Percentiles rank a stretch among this genome's conserved stretches.
Conservation (phyloP, 2,797 vertebrate genomes). For the Manis javanica region DNA sequence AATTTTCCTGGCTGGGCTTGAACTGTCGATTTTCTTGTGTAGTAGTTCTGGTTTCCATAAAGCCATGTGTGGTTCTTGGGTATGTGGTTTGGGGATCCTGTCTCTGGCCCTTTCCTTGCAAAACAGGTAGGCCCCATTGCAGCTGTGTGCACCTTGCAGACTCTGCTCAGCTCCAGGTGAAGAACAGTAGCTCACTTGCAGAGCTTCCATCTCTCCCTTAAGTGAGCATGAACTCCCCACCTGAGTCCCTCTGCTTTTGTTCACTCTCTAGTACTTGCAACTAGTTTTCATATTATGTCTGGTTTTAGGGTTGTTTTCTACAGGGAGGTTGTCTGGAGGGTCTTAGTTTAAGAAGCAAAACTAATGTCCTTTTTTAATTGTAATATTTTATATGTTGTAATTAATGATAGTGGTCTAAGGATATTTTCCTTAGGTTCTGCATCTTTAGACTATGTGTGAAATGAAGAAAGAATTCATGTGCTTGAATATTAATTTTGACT, state of each 20-base stretch:
- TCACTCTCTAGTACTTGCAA: neutral
- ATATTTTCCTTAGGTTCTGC: neutral
- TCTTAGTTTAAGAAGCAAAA: neutral
- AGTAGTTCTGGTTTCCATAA: neutral
- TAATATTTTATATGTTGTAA: neutral
- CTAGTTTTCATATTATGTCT: neutral
- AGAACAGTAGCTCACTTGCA: neutral
- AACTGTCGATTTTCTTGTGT: neutral
- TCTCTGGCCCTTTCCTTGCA: neutral
- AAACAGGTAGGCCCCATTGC: neutral
- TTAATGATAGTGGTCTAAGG: neutral
- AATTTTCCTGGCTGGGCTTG: neutral
- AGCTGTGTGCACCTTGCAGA: neutral
- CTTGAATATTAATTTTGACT: neutral
- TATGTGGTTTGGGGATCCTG: neutral
- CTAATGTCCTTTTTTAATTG: neutral
- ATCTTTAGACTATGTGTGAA: neutral
- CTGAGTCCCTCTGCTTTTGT: neutral
- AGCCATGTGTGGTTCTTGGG: neutral
- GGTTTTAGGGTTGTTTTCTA: neutral
- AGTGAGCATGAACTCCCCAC: too few relatives aligned
- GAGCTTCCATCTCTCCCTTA: neutral
- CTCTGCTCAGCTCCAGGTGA: too few relatives aligned
- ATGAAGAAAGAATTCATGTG: neutral
- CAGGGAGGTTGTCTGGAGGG: neutral